Evolutionary conservation across 2,113 vertebrate species (phyloP), one percentile per base, ranked within the genome.

Genomic region (Protobothrops flavoviridis): DNA sequence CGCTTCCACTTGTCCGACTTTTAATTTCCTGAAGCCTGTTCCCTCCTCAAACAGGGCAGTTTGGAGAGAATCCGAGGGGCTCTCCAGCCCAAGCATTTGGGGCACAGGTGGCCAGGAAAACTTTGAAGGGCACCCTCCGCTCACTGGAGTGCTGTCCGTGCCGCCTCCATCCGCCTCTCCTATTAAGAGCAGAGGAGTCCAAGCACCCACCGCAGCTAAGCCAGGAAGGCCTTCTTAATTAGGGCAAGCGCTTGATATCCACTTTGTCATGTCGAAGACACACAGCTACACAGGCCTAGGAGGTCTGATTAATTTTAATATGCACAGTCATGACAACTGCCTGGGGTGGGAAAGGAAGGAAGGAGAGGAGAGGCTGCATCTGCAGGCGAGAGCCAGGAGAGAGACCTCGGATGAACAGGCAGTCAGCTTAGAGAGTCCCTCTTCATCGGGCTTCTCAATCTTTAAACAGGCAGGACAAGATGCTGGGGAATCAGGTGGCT

Each of bases 271-370:
- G 96, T 97, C 97, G 56, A 97, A 97, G 97, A 97, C 97, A 96
- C 95, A 97, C 96, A 96, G 96, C 92, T 96, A 93, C 95, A 95
- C 59, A 91, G 97, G 97, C 96, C 97, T 95, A 95, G 96, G 96
- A 97, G 96, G 96, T 97, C 97, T 98, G 98, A 98, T 98, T 98
- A 97, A 98, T 98, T 98, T 98, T 97, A 98, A 98, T 98, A 98
- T 97, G 97, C 98, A 97, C 43, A 93, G 97, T 97, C 95, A 15
- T 97, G 98, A 97, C 97, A 97, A 98, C 96, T 23, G 95, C 96
- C 97, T 97, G 85, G 2, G 94, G 97, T 97, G 97, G 95, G 94
- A 96, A 94, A 94, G 94, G 95, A 94, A 93, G 48, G 85, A 95
- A 93, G 81, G 61, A 52, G 43, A 45, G 43, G 43, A 45, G 74